Evolutionary conservation across 2,797 vertebrate genomes (phyloP).

Genomic region (Gila robusta): DNA sequence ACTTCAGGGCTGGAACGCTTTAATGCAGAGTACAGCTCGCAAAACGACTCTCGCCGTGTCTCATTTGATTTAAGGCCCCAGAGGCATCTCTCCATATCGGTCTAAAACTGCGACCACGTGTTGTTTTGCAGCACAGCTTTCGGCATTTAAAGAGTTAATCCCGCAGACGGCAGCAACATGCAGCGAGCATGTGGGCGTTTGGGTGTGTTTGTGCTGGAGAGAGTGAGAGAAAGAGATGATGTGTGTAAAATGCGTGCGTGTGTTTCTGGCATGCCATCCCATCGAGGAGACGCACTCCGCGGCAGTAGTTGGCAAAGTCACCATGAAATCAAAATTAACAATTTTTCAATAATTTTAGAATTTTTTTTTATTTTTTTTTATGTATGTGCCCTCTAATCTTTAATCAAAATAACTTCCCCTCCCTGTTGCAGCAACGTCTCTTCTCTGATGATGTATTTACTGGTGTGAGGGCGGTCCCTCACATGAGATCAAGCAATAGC

Average conservation of each 20-base stretch:
- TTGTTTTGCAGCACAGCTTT: constrained; percentile 10
- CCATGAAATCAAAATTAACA: not conserved
- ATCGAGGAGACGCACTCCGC: constrained; percentile 22
- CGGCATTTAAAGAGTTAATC: constrained; percentile 40
- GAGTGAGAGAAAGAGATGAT: not conserved
- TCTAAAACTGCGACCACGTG: constrained; percentile 53
- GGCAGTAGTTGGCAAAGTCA: not conserved
- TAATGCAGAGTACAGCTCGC: constrained; percentile 8
- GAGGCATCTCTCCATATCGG: constrained; percentile 63
- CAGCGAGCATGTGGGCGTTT: constrained; percentile 51
- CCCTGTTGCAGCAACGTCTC: not conserved
- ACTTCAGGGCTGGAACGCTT: constrained; percentile 42
- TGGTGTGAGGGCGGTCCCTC: not conserved
- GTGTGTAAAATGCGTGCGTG: constrained; percentile 18
- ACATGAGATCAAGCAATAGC: not conserved
- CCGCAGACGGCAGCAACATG: constrained; percentile 51
- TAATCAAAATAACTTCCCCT: not conserved
- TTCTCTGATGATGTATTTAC: not conserved
- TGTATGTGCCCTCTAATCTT: not conserved
- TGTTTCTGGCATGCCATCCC: constrained; percentile 16
- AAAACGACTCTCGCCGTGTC: constrained; percentile 48
- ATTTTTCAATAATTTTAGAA: not conserved
- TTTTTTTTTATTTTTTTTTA: not conserved
- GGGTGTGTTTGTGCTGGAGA: constrained; percentile 23
- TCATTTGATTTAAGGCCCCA: constrained; percentile 62